Base-by-base conservation (phyloP, 2,797 vertebrate genomes). In the Podargus strigoides region DNA sequence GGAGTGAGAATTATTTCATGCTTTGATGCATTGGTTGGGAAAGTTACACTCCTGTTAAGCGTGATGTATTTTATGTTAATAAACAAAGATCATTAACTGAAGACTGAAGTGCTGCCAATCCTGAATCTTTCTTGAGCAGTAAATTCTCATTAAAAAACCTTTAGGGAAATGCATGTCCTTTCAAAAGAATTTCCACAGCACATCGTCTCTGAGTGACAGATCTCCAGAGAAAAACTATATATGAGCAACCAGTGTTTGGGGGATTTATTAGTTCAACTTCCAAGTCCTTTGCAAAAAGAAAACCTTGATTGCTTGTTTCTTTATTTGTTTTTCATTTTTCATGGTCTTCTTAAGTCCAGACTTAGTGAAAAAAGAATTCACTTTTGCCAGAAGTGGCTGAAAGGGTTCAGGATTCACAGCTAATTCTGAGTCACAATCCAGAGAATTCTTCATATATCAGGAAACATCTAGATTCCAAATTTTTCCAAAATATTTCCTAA, bases 71-170 rank as follows among this genome's bases (percentile, higher is more conserved):
- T 95, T 92, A 83, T 95, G 82, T 94, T 95, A 95, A 97, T 94
- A 95, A 95, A 95, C 92, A 92, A 91, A 96, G 94, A 95, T 94
- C 52, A 55, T 96, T 96, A 91, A 87, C 60, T 90, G 84, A 95
- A 94, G 89, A 87, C 72, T 95, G 87, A 95, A 97, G 87, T 92
- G 89, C 90, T 95, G 94, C 93, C 94, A 96, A 92, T 96, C 75
- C 82, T 91, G 87, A 94, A 94, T 95, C 92, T 95, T 97, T 92
- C 87, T 91, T 94, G 73, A 95, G 90, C 87, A 94, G 85, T 96
- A 95, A 96, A 78, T 94, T 95, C 85, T 95, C 84, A 94, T 96
- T 94, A 95, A 78, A 91, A 95, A 83, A 50, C 75, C 95, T 94
- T 94, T n/a, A 78, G 94, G 92, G 94, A 95, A 93, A 89, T 80